These are phyloP conservation scores for Microctenopoma steveboyesi DNA, from an alignment of 2,797 vertebrate species.

Conservation along the genomic window DNA sequence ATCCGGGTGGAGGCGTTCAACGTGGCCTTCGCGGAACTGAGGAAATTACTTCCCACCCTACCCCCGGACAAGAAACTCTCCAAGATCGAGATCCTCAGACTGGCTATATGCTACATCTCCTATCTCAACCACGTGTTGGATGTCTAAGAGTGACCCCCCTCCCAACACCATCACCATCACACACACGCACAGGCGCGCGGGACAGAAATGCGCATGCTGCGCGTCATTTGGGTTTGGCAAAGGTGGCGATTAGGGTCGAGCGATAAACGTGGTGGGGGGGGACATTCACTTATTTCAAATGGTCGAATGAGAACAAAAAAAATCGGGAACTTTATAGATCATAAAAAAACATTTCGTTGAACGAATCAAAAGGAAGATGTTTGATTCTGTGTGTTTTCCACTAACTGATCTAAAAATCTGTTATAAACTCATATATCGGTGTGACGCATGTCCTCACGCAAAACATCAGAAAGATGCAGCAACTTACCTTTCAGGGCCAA, in stretches of 20 bases:
- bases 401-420: background rate
- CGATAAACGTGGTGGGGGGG: no score
- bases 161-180: background rate
- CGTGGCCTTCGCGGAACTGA: slow-evolving; percentile 90
- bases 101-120: slow-evolving; percentile 93
- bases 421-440: slow-evolving; percentile 1
- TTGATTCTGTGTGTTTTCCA: background rate
- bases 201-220: slow-evolving; percentile 21
- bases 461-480: background rate
- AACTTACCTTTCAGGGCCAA: background rate
- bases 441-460: slow-evolving; percentile 8
- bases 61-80: slow-evolving; percentile 93
- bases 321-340: no score
- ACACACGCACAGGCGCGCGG: background rate
- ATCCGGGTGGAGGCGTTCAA: slow-evolving; percentile 93
- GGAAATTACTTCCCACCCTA: slow-evolving; percentile 89
- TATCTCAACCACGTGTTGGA: slow-evolving; percentile 93
- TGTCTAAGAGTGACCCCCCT: slow-evolving; percentile 75
- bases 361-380: background rate
- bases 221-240: slow-evolving; percentile 47
- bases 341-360: no score
- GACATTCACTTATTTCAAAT: no score
- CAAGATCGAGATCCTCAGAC: slow-evolving; percentile 92
- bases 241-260: slow-evolving; percentile 13
- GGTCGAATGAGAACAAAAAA: no score